Evolutionary conservation across 2,797 vertebrate species (phyloP).

Genomic region (Eurystomus glaucurus): DNA sequence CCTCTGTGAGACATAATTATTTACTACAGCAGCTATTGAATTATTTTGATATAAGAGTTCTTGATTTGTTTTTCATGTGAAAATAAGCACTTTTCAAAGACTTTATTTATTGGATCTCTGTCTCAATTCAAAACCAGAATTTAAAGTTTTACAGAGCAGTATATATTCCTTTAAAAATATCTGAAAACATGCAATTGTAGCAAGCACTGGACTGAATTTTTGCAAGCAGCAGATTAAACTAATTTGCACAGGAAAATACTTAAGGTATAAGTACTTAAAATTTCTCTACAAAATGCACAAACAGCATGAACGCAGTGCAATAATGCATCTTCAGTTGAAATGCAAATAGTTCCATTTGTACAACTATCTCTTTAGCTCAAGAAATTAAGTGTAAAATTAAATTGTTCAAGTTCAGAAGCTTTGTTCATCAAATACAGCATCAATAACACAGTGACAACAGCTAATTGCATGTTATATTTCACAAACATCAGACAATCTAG

Average conservation of each 20-base stretch:
- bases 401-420: constrained; percentile 18
- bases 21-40: background rate
- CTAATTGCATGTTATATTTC: background rate
- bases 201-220: background rate
- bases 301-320: background rate
- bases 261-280: background rate
- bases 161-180: background rate
- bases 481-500: background rate
- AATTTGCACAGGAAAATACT: background rate
- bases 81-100: background rate
- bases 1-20: background rate
- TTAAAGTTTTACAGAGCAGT: background rate
- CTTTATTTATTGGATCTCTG: background rate
- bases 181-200: background rate
- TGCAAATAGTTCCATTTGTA: background rate
- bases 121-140: background rate
- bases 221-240: background rate
- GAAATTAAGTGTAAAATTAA: constrained; percentile 42
- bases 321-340: background rate
- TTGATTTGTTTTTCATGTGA: background rate
- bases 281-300: background rate
- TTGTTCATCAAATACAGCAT: background rate
- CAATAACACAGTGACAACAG: background rate
- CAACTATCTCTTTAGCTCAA: background rate
- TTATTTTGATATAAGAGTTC: background rate